Conservation (phyloP, 1,140 invertebrate genomes). For the Daktulosphaira vitifoliae region DNA sequence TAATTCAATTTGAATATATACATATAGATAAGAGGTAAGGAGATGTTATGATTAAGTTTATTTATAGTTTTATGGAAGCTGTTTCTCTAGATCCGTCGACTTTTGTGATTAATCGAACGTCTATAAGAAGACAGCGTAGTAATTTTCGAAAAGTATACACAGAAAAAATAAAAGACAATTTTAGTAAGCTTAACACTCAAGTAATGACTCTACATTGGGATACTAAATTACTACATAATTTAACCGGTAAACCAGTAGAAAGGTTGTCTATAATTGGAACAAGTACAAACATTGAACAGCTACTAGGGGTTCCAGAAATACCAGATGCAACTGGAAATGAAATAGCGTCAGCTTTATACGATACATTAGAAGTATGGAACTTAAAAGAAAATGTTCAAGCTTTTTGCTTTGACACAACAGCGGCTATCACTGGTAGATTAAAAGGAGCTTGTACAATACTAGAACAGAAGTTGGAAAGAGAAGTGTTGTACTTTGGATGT, state of each 20-base stretch:
- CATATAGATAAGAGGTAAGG: no score
- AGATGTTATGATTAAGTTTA: no score
- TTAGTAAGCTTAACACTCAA: conserved; percentile 34
- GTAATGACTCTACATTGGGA: conserved; percentile 35
- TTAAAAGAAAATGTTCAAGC: no score
- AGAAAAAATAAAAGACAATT: conserved; percentile 36
- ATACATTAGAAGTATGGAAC: conserved; percentile 26
- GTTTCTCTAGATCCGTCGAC: conserved; percentile 29
- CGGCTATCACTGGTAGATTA: conserved; percentile 34
- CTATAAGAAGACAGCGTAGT: conserved; percentile 35
- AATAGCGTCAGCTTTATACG: conserved; percentile 19
- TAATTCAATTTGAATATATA: no score
- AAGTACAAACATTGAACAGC: conserved; percentile 22
- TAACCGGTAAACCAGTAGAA: conserved; percentile 12
- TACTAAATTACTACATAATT: conserved; percentile 37
- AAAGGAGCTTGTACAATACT: no score
- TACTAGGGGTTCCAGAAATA: conserved; percentile 17
- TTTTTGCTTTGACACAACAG: conserved; percentile 37
- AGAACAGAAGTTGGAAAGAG: no score
- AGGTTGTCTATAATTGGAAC: conserved; percentile 23
- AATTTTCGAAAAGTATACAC: conserved; percentile 32
- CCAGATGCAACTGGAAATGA: conserved; percentile 24
- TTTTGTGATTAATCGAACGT: conserved; percentile 35
- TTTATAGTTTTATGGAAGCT: conserved; percentile 35
- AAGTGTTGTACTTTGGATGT: no score